A percentile compares a stretch with the other conserved stretches of the same genome.
Conservation (phyloP, 1,140 invertebrate species). For the Sogatella furcifera region DNA sequence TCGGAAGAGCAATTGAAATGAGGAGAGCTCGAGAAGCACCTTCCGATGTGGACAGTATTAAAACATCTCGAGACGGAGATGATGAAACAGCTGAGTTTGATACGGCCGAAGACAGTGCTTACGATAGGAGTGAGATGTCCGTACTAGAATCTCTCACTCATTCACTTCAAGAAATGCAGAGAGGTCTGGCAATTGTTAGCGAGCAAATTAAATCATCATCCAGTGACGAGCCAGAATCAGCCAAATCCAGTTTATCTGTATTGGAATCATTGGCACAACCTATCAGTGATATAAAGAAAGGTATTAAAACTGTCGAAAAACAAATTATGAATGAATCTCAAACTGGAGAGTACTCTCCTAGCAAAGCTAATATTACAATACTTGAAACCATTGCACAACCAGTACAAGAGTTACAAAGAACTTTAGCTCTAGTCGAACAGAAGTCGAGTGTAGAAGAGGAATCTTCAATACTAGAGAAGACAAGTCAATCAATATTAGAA, state of each 20-base stretch:
- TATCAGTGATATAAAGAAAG: constrained; percentile 47
- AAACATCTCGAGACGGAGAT: constrained; percentile 5
- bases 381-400: constrained; percentile 45
- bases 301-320: constrained; percentile 37
- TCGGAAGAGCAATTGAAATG: constrained; percentile 1
- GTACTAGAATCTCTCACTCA: constrained; percentile 25
- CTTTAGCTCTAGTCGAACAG: constrained; percentile 20
- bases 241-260: constrained; percentile 22
- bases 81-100: constrained; percentile 20
- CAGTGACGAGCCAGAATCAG: constrained; percentile 16
- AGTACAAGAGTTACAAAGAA: constrained; percentile 22
- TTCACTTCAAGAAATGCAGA: constrained; percentile 26
- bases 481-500: constrained; percentile 22
- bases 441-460: constrained; percentile 8
- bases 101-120: constrained; percentile 21
- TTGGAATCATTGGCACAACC: constrained; percentile 41
- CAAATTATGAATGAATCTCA: constrained; percentile 23
- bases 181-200: constrained; percentile 22
- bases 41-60: constrained; percentile 9
- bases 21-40: not conserved
- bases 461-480: constrained; percentile 15
- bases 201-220: constrained; percentile 20
- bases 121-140: constrained; percentile 24
- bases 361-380: constrained; percentile 22
- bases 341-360: constrained; percentile 16